Percentiles rank a stretch among this genome's conserved stretches.
These are phyloP conservation scores for Lobophora halterata DNA, from an alignment of 2,888 invertebrate genomes.

Conservation along the genomic window DNA sequence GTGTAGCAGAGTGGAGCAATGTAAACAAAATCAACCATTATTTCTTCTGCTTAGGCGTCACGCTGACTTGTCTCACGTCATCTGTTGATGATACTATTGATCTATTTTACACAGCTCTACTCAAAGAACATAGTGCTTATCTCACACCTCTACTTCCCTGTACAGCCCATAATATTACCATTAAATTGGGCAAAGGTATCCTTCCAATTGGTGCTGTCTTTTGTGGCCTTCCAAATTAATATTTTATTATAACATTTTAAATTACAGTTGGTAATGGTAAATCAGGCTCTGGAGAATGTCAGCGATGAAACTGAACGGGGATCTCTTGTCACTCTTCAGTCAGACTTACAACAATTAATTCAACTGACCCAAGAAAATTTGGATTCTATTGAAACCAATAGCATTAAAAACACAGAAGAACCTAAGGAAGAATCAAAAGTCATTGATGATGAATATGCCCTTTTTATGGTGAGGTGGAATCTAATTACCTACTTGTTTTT, in stretches of 20 bases:
- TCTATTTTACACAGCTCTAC: too few species aligned
- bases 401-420: constrained; percentile 14
- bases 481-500: constrained; percentile 14
- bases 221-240: too few species aligned
- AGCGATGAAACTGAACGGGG: constrained; percentile 73
- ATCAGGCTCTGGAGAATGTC: constrained; percentile 76
- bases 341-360: constrained; percentile 85
- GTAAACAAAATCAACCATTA: too few species aligned
- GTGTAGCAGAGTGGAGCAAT: too few species aligned
- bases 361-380: constrained; percentile 84
- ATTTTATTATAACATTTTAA: too few species aligned
- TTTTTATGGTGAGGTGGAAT: constrained; percentile 82
- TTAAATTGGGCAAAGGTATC: too few species aligned
- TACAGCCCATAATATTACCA: too few species aligned
- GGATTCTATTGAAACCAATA: constrained; percentile 43
- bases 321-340: constrained; percentile 81
- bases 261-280: constrained; percentile 82
- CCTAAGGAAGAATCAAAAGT: constrained; percentile 35
- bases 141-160: too few species aligned
- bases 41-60: too few species aligned
- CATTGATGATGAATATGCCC: constrained; percentile 82
- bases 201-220: too few species aligned
- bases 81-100: neutral
- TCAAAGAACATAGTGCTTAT: too few species aligned
- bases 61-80: too few species aligned